Base-by-base conservation (phyloP, 2,888 invertebrate species). In the Hermaeophaga mercurialis region DNA sequence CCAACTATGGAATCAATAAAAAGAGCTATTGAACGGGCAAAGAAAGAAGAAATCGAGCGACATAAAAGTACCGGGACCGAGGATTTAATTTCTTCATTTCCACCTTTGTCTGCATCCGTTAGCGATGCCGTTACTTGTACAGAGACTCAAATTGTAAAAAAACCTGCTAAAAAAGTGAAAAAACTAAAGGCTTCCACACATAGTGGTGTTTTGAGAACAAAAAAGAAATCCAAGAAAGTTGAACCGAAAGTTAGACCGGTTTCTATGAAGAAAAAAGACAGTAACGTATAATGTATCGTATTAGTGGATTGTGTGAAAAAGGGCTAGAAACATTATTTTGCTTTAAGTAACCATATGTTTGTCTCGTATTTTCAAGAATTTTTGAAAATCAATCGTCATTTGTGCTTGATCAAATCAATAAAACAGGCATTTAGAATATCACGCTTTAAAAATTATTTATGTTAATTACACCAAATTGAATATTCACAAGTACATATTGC, bases 1-100 rank as follows among this genome's bases (percentile, higher is more conserved):
- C 56, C 59, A 15, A 59, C 59, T 7, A 22, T 59, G 24, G 56
- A 59, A 46, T 19, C 56, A 6, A 56, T 59, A 14, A 56, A 36
- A 56, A 18, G 28, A 18, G 59, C 59, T 2, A 56, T 59, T 17
- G 59, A 54, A 22, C 31, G 38, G 22, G 49, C 45, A 1, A 56
- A 56, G 11, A 26, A 24, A 22, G 17, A 45, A 9, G 52, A 57
- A 26, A 43, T 36, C 15, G 41, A 47, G 12, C 33, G 38, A n/a
- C 43, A 56, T 15, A 56, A 59, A 34, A 54, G 45, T 22, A 47
- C 53, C 2, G 56, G 48, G 6, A 59, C 59, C 4, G 46, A 49
- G 3, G 56, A 59, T 26, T 9, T 43, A 24, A 19, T n/a, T 17
- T 39, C 5, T 15, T 19, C 12, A 22, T 22, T 22, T 22, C n/a